Base-by-base conservation (phyloP, 2,113 vertebrate species). In the Stictonetta naevosa region DNA sequence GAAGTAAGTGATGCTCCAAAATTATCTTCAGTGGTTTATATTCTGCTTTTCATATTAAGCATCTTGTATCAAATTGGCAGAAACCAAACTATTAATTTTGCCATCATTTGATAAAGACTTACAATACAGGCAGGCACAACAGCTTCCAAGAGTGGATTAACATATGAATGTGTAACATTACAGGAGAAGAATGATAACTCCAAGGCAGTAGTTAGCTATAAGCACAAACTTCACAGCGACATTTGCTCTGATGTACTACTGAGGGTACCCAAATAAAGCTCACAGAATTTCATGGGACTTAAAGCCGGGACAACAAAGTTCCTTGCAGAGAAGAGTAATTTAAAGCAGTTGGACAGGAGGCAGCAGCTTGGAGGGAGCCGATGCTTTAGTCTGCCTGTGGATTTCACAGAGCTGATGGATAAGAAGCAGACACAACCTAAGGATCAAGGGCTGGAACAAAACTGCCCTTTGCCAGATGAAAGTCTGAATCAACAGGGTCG, bases 71-170 rank as follows among this genome's bases (percentile, higher is more conserved):
- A 75, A 96, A 90, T 78, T 90, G 83, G 73, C 48, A 93, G 79
- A 86, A 90, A 44, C 29, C 44, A 88, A 92, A 69, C 66, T 93
- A 88, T 78, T 92, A 95, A 93, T 96, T 96, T 96, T 94, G 53
- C 73, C 90, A 64, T 92, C 42, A 58, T 78, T 88, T 92, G 64
- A 75, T 81, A 53, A 93, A 90, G 26, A 33, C 36, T 52, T 84
- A n/a, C 52, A 34, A 55, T 59, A 83, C 31, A 76, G 53, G 56
- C 55, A 88, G 82, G 73, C 60, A 74, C 26, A 90, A 75, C 90
- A 92, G 38, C 64, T 40, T 90, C 53, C 66, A 76, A 11, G 33
- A 73, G 60, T 56, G 48, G 53, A 90, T 96, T 93, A 93, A 52
- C 92, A 83, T 88, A 88, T 88, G 85, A 93, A 88, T 95, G 72